Conservation (phyloP, 2,113 vertebrate species). For the Epinephelus cyanopodus region DNA sequence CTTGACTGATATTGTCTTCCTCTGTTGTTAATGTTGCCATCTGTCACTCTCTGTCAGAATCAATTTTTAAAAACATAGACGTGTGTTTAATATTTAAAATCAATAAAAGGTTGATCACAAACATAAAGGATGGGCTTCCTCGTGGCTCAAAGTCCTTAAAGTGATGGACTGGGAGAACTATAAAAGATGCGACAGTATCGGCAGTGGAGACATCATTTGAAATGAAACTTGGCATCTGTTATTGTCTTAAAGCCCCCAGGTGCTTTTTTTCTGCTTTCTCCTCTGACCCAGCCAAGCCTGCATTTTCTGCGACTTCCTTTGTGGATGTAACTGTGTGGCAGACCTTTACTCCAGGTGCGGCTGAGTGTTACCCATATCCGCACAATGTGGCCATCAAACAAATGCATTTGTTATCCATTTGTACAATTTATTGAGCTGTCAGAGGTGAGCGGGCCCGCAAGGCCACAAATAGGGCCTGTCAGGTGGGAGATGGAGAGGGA, state of each 20-base stretch:
- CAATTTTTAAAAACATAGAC: neutral
- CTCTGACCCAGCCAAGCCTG: constrained; percentile 27
- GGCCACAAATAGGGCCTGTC: constrained; percentile 69
- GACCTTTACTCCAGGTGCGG: constrained; percentile 46
- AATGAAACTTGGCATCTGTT: constrained; percentile 46
- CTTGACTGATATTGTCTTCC: constrained; percentile 8
- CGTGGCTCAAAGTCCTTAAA: neutral
- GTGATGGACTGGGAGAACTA: constrained; percentile 16
- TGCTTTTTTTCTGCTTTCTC: constrained; percentile 22
- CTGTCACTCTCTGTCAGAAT: neutral
- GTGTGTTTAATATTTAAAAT: neutral
- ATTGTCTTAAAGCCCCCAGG: constrained; percentile 30
- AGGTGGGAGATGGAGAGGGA: constrained; percentile 64
- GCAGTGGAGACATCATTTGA: constrained; percentile 10
- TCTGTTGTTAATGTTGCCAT: constrained; percentile 10
- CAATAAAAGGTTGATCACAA: neutral
- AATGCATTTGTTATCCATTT: constrained; percentile 81
- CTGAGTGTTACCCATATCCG: constrained; percentile 45
- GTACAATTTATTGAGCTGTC: constrained; percentile 83
- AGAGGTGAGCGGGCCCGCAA: constrained; percentile 58
- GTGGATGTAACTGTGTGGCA: constrained; percentile 17
- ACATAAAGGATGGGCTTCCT: neutral
- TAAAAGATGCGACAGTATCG: neutral
- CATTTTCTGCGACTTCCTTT: constrained; percentile 19
- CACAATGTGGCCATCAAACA: constrained; percentile 61